Evolutionary conservation across 2,888 invertebrate species (phyloP).

Genomic region (Anodontia alba): DNA sequence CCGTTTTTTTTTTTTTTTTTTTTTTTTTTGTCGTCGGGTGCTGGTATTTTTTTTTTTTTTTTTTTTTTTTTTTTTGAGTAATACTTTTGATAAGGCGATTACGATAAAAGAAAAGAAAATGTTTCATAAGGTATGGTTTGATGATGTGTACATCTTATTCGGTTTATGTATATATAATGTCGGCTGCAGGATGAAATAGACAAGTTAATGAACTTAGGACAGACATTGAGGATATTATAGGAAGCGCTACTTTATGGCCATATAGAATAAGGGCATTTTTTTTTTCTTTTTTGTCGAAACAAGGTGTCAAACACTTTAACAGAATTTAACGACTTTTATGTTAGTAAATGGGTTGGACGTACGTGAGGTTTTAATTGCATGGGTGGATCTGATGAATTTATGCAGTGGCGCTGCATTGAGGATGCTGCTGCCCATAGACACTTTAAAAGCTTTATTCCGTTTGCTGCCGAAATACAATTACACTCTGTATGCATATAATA

Average conservation of each 20-base stretch:
- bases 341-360: background rate
- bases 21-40: no score
- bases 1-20: no score
- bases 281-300: no score
- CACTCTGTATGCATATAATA: background rate
- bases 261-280: background rate
- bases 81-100: no score
- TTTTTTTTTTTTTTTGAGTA: no score
- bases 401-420: background rate
- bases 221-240: background rate
- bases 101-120: no score
- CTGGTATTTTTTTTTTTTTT: no score
- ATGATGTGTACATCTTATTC: no score
- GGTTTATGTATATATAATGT: no score
- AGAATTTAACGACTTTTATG: background rate
- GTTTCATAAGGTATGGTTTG: no score
- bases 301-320: background rate
- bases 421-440: no score
- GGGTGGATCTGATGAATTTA: background rate
- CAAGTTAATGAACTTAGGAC: background rate
- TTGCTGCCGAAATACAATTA: background rate
- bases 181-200: background rate
- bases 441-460: background rate
- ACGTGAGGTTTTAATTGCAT: background rate
- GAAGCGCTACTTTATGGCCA: constrained; percentile 1